These are phyloP conservation scores for Mobula hypostoma DNA, from an alignment of 2,113 vertebrate genomes.

Conservation along the genomic window DNA sequence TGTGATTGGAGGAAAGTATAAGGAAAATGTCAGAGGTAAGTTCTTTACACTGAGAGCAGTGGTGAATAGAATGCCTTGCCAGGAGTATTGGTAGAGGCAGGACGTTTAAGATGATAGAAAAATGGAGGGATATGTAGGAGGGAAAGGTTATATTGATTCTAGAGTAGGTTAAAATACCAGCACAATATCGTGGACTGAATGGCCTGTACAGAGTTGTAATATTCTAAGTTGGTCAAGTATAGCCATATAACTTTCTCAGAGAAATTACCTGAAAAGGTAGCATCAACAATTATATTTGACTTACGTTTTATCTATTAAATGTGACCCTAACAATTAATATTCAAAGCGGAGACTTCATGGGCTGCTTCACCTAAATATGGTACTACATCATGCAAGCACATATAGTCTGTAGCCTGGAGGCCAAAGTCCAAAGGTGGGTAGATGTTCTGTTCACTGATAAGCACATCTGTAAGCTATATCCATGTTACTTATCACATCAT, in stretches of 20 bases:
- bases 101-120: too few species aligned
- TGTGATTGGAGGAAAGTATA: too few species aligned
- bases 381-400: not conserved
- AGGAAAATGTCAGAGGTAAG: too few species aligned
- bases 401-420: not conserved
- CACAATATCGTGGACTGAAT: too few species aligned
- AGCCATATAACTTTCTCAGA: not conserved
- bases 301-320: not conserved
- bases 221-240: not conserved
- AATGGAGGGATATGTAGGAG: too few species aligned
- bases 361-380: not conserved
- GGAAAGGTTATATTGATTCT: too few species aligned
- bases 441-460: not conserved
- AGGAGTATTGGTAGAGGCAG: too few species aligned
- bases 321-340: not conserved
- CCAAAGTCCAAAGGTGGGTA: not conserved
- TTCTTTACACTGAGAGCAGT: too few species aligned
- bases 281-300: conserved; percentile 15
- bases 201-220: too few species aligned
- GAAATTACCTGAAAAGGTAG: not conserved
- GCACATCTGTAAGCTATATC: not conserved
- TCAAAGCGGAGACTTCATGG: not conserved
- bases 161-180: too few species aligned
- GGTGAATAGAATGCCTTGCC: too few species aligned
- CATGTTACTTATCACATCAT: not conserved